Evolutionary conservation across 2,113 vertebrate genomes (phyloP).

Genomic region (Accipiter cooperii): DNA sequence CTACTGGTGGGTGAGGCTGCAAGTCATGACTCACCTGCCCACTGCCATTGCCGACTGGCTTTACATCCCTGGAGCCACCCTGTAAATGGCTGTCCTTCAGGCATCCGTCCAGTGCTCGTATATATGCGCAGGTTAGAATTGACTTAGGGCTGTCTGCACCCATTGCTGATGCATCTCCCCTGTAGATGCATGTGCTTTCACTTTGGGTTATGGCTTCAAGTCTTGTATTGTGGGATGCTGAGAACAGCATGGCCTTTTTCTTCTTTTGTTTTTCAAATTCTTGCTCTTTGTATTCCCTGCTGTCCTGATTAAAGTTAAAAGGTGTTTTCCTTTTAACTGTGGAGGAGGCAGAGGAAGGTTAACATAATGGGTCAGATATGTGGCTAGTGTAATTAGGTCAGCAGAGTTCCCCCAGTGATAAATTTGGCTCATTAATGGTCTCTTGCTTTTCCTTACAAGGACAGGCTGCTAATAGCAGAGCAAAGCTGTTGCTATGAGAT

Average conservation of each 20-base stretch:
- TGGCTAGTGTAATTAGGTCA: slow-evolving; percentile 12
- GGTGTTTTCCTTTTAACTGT: background rate
- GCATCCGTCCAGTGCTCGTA: background rate
- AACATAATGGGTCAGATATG: background rate
- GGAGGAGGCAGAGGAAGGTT: background rate
- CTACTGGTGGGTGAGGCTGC: slow-evolving; percentile 81
- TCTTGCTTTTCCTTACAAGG: background rate
- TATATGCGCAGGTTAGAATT: background rate
- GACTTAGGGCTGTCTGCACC: background rate
- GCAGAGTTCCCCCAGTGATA: background rate
- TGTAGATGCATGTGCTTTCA: background rate
- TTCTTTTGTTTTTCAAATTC: background rate
- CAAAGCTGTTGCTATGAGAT: slow-evolving; percentile 33
- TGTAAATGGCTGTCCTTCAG: background rate
- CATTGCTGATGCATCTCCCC: background rate
- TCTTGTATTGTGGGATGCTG: background rate
- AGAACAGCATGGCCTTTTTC: background rate
- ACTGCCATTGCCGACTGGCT: slow-evolving; percentile 77
- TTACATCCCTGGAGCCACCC: slow-evolving; percentile 64
- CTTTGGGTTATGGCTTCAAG: background rate
- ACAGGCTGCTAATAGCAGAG: background rate
- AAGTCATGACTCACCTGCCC: slow-evolving; percentile 80
- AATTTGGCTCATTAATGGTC: background rate
- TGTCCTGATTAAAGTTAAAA: background rate
- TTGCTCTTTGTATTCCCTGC: background rate